Evolutionary conservation across 2,797 vertebrate genomes (phyloP), one percentile per base, ranked within the genome.

Genomic region (Sebastes cheni): DNA sequence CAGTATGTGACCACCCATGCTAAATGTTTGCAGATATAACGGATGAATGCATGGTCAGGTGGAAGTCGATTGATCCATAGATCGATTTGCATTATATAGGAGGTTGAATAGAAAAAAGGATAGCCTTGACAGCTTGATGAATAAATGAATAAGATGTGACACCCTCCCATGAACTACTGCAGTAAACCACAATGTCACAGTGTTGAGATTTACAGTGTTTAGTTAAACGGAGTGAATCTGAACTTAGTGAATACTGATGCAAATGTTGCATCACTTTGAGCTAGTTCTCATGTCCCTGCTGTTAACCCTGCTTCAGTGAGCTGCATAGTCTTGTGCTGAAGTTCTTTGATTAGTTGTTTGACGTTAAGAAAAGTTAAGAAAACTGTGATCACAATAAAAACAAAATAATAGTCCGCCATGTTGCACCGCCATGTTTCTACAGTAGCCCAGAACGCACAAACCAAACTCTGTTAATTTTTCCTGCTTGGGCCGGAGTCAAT

Each of bases 1-100:
- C 66, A 2, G 58, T 54, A 62, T 82, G 78, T 86, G 83, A 88
- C 83, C 84, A 82, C 76, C 80, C 74, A 83, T 81, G 74, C 55
- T 80, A 86, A 86, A 86, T 70, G 64, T 84, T 73, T 75, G 29
- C 25, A 78, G 23, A 69, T 59, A 30, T 67, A 25, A 60, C 16
- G 59, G 34, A 60, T 20, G 54, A 55, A 50, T 54, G 58, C 27
- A 56, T 42, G 39, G 64, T 54, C 77, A 67, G 52, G 27, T 72
- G 56, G 27, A 67, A 65, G 34, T 22, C 0, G 1, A 55, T 22
- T 25, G 11, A 75, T 78, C 72, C 75, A 22, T 83, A 39, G 18
- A 46, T 72, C 18, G 68, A 84, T 80, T 20, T 73, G n/a, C 22
- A 39, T 4, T 39, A 8, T 32, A 25, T 12, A 58, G 22, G 23